Evolutionary conservation across 2,888 invertebrate species (phyloP), one percentile per base, ranked within the genome.

Genomic region (Piscicola geometra): DNA sequence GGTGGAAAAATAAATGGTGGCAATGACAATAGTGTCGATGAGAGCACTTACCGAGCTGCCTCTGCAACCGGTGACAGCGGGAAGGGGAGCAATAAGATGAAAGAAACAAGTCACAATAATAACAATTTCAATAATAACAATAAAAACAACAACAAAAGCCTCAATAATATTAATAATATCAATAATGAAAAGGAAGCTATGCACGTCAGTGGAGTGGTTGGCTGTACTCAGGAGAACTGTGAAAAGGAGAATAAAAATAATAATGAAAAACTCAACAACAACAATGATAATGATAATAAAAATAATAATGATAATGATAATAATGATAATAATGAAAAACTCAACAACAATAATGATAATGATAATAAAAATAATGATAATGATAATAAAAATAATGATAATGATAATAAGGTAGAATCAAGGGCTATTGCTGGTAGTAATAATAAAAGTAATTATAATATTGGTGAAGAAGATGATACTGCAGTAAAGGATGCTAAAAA

Each of bases 291-390:
- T 66, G 18, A 25, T 66, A 66, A 28, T 66, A 66, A 66, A 28
- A 66, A 66, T 66, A 66, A 66, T 66, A 66, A 28, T 66, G 30
- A 66, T 5, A 32, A 66, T 28, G 18, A 66, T 66, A 32, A 66
- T 66, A 15, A 66, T 66, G 2, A 66, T 28, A 15, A 66, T 66
- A 32, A 28, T 28, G 18, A 21, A 28, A 33, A 66, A 2, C 18
- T 1, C n/a, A 3, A 32, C 2, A 21, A 32, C 28, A 32, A 66
- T 66, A 32, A 66, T 66, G 18, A 66, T 66, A 32, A 66, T 66
- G 18, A 25, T 25, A 3, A 66, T 66, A 15, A 66, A 28, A 32
- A 66, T 66, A 32, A 66, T 66, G 18, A 66, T 66, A 32, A 66
- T 66, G 18, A 66, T 66, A 32, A 66, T 66, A 32, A 66, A 28